A percentile compares a stretch with the other conserved stretches of the same genome.
These are phyloP conservation scores for Aptenodytes forsteri DNA, from an alignment of 2,113 vertebrate species.

Conservation along the genomic window DNA sequence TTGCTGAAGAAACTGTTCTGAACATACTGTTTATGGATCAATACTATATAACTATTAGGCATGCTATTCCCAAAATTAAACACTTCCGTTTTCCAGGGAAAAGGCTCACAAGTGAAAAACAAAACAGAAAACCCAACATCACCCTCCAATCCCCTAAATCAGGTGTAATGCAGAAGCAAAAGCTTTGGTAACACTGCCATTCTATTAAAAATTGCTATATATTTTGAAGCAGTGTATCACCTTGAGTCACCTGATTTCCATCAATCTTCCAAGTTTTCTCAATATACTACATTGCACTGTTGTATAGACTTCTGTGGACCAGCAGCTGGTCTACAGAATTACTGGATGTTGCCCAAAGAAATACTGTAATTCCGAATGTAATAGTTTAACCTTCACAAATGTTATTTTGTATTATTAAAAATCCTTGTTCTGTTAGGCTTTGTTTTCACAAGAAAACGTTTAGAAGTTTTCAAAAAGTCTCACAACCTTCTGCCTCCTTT, in stretches of 20 bases:
- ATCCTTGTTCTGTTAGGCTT: not conserved
- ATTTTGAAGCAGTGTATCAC: not conserved
- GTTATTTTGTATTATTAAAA: not conserved
- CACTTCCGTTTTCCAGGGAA: not conserved
- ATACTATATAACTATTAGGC: not conserved
- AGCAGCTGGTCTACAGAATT: not conserved
- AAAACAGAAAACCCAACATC: not conserved
- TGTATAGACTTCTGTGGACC: not conserved
- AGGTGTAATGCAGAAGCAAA: not conserved
- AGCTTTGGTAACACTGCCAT: not conserved
- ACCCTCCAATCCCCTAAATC: not conserved
- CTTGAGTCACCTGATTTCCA: not conserved
- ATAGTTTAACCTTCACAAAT: not conserved
- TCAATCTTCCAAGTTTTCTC: not conserved
- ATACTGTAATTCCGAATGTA: not conserved
- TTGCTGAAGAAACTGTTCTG: too few species aligned
- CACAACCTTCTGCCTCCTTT: not conserved
- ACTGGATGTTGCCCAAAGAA: not conserved
- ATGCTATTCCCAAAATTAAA: not conserved
- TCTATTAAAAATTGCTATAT: not conserved
- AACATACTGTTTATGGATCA: not conserved
- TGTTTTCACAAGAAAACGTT: not conserved
- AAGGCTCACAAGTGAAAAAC: not conserved
- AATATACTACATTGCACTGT: too few species aligned
- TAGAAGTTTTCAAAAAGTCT: not conserved